These are phyloP conservation scores for Dolichotis patagonum DNA, from an alignment of 2,113 vertebrate species.

Conservation along the genomic window DNA sequence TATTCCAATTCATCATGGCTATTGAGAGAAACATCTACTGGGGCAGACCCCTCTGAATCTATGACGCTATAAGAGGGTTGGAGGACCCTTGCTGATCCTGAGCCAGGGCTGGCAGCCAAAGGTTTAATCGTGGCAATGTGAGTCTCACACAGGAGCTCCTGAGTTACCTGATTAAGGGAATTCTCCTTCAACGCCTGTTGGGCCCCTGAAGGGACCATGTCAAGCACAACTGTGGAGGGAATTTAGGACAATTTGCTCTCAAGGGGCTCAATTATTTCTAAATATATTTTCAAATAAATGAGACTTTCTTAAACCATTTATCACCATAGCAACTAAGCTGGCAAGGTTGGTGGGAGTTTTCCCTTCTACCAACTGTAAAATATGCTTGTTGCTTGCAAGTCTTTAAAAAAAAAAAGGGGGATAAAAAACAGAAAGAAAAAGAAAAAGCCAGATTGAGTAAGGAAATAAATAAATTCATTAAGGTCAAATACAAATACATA, in stretches of 20 bases:
- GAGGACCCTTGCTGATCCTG: background rate
- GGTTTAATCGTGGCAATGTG: background rate
- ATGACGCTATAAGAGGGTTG: background rate
- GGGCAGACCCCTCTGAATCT: background rate
- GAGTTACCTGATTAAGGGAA: constrained; percentile 9
- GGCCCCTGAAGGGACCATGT: constrained; percentile 50
- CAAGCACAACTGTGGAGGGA: constrained; percentile 32
- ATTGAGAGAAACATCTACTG: background rate
- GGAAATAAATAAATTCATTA: constrained; percentile 23
- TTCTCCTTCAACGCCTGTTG: constrained; percentile 49
- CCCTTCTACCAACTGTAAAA: constrained; percentile 69
- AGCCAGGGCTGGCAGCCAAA: background rate
- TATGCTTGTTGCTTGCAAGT: constrained; percentile 62
- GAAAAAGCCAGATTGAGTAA: constrained; percentile 30
- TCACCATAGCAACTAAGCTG: constrained; percentile 80
- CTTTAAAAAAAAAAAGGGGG: background rate
- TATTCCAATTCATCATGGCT: background rate
- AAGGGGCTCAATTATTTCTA: constrained; percentile 82
- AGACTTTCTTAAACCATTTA: constrained; percentile 80
- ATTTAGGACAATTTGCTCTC: constrained; percentile 78
- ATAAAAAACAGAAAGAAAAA: constrained; percentile 37
- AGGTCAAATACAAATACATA: background rate
- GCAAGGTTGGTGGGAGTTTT: constrained; percentile 63
- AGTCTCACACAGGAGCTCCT: background rate
- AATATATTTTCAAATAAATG: constrained; percentile 83